Evolutionary conservation across 2,888 invertebrate species (phyloP), one percentile per base, ranked within the genome.

Genomic region (Noctua janthe): DNA sequence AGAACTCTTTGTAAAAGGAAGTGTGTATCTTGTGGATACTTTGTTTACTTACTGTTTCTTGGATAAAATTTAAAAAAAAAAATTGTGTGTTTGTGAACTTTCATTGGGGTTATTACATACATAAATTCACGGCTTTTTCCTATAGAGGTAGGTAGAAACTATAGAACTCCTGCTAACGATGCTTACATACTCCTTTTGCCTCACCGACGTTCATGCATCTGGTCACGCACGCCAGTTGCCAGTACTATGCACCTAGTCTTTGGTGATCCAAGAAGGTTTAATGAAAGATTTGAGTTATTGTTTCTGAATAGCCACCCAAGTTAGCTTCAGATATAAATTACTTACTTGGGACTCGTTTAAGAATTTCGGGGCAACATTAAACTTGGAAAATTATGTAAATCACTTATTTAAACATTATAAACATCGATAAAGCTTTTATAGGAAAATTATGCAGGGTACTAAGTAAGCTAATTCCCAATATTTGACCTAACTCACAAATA

Each of bases 381-480:
- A 81, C 51, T 17, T 56, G 70, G 54, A 64, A 80, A 49, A 81
- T 81, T 64, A 81, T 81, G 70, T 70, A 56, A 81, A 81, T 74
- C 23, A 70, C 70, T 74, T 56, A 72, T 80, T 71, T 66, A 56
- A 67, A 80, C 66, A 29, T 39, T 80, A 56, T 39, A 66, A 56
- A 80, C 54, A 70, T 77, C 39, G 54, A 77, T 69, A 43, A 4
- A 6, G 56, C 49, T 66, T 81, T 72, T 67, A 74, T 78, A 59
- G 13, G 51, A 66, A 78, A 78, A 83, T 83, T 78, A 83, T 83
- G 35, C 83, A 17, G 47, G 23, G 29, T 49, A 56, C 23, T 56
- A 13, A 47, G 35, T 17, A 71, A 66, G 15, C 56, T 35, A 10
- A 62, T 56, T 62, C 11, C 47, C 17, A 17, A 69, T 29, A 66